phyloP scores from a whole-genome alignment of 2,888 invertebrate species.

The Laothoe populi region DNA sequence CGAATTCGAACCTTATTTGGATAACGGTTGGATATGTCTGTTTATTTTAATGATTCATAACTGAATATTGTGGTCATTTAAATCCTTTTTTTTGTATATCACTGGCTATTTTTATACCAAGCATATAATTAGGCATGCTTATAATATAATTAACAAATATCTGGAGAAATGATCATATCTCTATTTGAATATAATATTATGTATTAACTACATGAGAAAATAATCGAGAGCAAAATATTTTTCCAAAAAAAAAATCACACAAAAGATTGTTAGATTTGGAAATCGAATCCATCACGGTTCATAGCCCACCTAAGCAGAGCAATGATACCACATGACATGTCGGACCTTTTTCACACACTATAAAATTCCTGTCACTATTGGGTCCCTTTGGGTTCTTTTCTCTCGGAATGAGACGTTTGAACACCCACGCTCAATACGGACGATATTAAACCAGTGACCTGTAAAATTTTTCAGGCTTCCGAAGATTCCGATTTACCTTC shows the following conservation, averaged over 20 bases:
- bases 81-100: no score
- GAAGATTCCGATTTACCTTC: conserved; percentile 8
- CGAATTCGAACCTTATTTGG: no score
- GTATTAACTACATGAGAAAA: no score
- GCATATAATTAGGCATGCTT: no score
- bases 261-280: not conserved
- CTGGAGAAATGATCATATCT: no score
- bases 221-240: not conserved
- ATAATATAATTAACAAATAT: no score
- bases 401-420: conserved; percentile 3
- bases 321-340: not conserved
- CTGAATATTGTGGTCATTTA: no score
- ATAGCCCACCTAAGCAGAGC: not conserved
- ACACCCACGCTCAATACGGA: not conserved
- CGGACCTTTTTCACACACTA: conserved; percentile 1
- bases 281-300: not conserved
- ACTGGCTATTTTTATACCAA: no score
- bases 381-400: not conserved
- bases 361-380: conserved; percentile 13
- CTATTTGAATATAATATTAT: no score
- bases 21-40: no score
- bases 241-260: not conserved
- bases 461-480: conserved; percentile 17
- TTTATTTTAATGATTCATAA: no score
- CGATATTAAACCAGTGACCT: conserved; percentile 16